Conservation (phyloP, 2,797 vertebrate genomes). For the Eleutherodactylus coqui region DNA sequence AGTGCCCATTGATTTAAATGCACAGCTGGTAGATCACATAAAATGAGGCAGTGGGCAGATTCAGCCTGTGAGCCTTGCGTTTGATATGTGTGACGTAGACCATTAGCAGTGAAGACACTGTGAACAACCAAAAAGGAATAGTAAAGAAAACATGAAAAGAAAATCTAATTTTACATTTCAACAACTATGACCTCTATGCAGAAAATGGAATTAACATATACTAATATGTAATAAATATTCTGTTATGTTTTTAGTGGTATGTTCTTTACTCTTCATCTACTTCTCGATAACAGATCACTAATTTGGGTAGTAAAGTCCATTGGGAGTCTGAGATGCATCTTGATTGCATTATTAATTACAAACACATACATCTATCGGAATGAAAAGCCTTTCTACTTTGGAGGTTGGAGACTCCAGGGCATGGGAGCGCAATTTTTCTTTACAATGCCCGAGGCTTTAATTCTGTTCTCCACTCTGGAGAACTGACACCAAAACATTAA, state of each 20-base stretch:
- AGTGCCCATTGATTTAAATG: too few relatives aligned
- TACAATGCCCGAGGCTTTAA: constrained; percentile 36
- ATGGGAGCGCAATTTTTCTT: constrained; percentile 13
- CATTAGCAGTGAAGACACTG: not conserved
- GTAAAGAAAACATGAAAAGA: not conserved
- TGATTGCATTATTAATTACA: constrained; percentile 48
- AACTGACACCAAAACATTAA: constrained; percentile 4
- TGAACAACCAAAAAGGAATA: not conserved
- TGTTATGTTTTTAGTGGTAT: constrained; percentile 10
- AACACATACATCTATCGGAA: constrained; percentile 24
- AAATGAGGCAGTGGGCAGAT: too few relatives aligned
- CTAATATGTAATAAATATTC: not conserved
- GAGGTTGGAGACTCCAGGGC: constrained; percentile 19
- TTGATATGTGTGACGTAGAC: too few relatives aligned
- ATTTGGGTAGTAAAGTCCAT: not conserved
- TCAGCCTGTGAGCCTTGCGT: too few relatives aligned
- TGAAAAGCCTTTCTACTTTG: constrained; percentile 30
- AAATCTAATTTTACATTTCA: not conserved
- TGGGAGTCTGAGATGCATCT: constrained; percentile 10
- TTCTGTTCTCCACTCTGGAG: constrained; percentile 14
- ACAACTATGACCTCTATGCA: not conserved
- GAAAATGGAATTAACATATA: not conserved
- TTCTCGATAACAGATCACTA: constrained; percentile 8
- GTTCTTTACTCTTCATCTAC: not conserved
- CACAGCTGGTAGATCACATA: too few relatives aligned